Conservation (phyloP, 1,140 invertebrate genomes). For the honey bee (Apis mellifera) region DNA sequence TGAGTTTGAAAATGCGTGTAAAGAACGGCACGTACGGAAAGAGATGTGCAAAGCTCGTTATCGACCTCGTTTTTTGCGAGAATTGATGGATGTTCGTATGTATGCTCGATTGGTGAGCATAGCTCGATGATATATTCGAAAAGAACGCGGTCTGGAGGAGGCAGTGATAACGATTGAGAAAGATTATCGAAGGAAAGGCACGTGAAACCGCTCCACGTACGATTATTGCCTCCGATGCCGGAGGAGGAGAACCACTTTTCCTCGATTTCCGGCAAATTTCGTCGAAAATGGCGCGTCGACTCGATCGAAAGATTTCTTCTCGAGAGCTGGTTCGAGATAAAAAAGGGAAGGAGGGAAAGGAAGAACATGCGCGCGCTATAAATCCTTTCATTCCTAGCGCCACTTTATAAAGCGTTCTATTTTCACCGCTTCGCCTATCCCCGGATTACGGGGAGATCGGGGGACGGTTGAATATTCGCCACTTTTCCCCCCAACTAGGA, state of each 20-base stretch:
- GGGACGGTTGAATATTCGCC: constrained; percentile 2
- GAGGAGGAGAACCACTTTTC: background rate
- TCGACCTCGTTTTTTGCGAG: background rate
- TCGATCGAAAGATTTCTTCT: background rate
- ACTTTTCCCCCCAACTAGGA: background rate
- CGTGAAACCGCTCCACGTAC: constrained; percentile 34
- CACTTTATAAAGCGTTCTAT: background rate
- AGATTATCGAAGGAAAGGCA: constrained; percentile 44
- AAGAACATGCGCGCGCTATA: background rate
- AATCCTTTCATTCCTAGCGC: background rate
- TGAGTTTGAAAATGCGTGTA: no score
- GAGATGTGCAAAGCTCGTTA: background rate
- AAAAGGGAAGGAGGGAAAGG: background rate
- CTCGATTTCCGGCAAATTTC: constrained; percentile 8
- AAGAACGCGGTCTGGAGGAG: constrained; percentile 34
- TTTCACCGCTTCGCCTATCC: background rate
- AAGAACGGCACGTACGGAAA: background rate
- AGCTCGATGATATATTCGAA: constrained; percentile 10
- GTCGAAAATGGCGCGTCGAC: constrained; percentile 18
- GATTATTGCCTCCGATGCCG: constrained; percentile 9
- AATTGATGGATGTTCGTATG: background rate
- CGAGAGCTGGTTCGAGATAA: background rate
- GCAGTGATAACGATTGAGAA: constrained; percentile 47
- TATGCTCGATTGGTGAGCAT: background rate
- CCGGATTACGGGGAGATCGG: background rate